phyloP scores from a whole-genome alignment of 2,113 vertebrate genomes.

The Ceyx cyanopectus region DNA sequence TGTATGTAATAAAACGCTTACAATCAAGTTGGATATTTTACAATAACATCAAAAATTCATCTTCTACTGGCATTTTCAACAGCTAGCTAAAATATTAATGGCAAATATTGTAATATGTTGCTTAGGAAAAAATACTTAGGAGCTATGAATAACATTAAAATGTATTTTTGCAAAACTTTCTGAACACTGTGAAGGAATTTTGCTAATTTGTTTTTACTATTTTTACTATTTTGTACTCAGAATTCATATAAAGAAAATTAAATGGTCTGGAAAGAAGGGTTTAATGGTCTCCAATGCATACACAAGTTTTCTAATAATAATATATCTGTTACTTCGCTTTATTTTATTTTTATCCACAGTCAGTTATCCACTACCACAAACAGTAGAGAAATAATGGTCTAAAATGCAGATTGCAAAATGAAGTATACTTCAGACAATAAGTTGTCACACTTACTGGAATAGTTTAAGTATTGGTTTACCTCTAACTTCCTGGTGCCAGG shows the following conservation, averaged over 20 bases:
- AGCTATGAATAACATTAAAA: background rate
- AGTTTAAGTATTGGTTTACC: conserved; percentile 47
- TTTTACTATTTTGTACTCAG: background rate
- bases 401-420: background rate
- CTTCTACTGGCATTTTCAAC: background rate
- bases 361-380: background rate
- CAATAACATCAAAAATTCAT: background rate
- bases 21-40: background rate
- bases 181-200: background rate
- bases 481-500: conserved; percentile 33
- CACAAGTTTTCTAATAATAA: background rate
- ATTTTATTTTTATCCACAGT: background rate
- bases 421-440: background rate
- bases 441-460: conserved; percentile 26
- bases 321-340: background rate
- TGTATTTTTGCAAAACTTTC: background rate
- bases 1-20: background rate
- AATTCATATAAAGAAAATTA: background rate
- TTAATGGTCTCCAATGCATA: background rate
- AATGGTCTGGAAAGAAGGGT: background rate
- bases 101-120: background rate
- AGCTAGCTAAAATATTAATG: background rate
- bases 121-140: background rate
- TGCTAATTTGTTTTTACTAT: background rate
- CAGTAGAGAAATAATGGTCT: background rate